Base-by-base conservation (phyloP, 2,113 vertebrate species). In the Archilochus colubris region DNA sequence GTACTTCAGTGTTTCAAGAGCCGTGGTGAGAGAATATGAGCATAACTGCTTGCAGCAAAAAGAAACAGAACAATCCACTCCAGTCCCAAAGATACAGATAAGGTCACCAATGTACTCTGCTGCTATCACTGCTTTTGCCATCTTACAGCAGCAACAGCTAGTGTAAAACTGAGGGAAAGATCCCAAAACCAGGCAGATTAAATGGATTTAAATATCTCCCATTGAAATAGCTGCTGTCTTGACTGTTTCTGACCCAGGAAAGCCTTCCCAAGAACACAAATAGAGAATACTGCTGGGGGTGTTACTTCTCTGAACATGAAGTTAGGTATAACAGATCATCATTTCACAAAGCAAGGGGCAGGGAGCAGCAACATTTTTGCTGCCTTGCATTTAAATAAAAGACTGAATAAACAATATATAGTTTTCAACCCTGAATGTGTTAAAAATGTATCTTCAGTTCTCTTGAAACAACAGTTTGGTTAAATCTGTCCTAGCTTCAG, bases 1-100 rank as follows among this genome's bases (percentile, higher is more conserved):
- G n/a, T 66, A 91, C 62, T 77, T 82, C 54, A 67, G 54, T 24
- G 50, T 66, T 91, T 88, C 70, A 64, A 79, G n/a, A 80, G 61
- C 43, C 91, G 61, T 69, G 50, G 38, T n/a, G 68, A 33, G 33
- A 33, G 33, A 46, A 53, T 5, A 22, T 9, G 6, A 86, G 58
- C 44, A 50, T 87, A 85, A 73, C 51, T 0, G 1, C 50, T 38
- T 5, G 22, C 0, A 61, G 54, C 44, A 82, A 57, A 75, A 76
- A 43, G 23, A 72, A 82, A 36, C 18, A 30, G 40, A 69, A 21
- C 33, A 46, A 58, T 44, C 53, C 43, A 14, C 10, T 25, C n/a
- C 69, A 64, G 61, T 48, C 21, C 10, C 36, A 31, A 50, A 40
- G 51, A 24, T 2, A n/a, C 11, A n/a, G 33, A 24, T 9, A 48